Conservation (phyloP, 2,888 invertebrate genomes). For the Abrostola triplasia region DNA sequence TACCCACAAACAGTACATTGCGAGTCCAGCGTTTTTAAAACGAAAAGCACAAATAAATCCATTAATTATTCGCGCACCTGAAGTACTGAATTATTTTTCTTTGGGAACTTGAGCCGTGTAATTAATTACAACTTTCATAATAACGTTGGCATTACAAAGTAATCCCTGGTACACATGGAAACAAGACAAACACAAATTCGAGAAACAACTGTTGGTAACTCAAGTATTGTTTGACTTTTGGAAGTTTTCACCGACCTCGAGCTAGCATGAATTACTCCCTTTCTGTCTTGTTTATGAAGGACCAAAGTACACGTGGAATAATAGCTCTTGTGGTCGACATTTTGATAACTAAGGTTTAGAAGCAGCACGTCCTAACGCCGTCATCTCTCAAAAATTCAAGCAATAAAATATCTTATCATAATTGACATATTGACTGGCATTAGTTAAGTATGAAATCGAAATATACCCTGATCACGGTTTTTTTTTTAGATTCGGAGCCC, state of each 20-base stretch:
- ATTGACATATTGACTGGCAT: no score
- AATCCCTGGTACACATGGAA: slow-evolving; percentile 24
- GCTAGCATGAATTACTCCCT: slow-evolving; percentile 19
- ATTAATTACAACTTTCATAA: slow-evolving; percentile 34
- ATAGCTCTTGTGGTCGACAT: slow-evolving; percentile 12
- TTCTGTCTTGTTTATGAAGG: slow-evolving; percentile 26
- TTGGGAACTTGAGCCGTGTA: slow-evolving; percentile 11
- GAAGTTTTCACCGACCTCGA: slow-evolving; percentile 30
- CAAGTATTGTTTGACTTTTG: slow-evolving; percentile 43
- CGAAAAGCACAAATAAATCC: background rate
- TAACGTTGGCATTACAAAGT: slow-evolving; percentile 28
- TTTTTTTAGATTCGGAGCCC: background rate
- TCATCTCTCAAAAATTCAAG: no score
- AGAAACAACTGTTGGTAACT: slow-evolving; percentile 33
- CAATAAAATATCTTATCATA: no score
- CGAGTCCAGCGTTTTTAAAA: background rate
- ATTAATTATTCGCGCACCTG: background rate
- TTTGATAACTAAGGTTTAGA: background rate
- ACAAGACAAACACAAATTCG: slow-evolving; percentile 37
- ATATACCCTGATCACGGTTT: no score
- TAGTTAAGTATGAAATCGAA: no score
- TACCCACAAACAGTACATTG: no score
- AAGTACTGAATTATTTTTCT: slow-evolving; percentile 7
- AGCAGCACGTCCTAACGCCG: background rate
- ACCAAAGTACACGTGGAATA: slow-evolving; percentile 23